These are phyloP conservation scores for Misgurnus anguillicaudatus DNA, from an alignment of 2,113 vertebrate genomes.

Conservation along the genomic window DNA sequence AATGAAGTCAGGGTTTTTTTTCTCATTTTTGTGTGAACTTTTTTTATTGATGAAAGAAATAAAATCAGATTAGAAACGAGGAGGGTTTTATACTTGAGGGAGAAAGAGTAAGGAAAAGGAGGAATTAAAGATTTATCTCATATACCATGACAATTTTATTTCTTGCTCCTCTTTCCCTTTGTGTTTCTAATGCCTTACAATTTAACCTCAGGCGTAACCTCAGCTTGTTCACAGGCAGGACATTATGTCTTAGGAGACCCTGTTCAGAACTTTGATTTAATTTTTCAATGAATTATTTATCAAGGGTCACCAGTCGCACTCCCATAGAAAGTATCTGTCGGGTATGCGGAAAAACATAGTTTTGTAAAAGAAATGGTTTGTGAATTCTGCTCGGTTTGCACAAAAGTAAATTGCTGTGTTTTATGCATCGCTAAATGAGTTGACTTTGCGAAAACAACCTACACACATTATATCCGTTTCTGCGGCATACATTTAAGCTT, in stretches of 20 bases:
- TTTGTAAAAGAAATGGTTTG: neutral
- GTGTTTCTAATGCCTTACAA: neutral
- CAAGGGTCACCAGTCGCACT: neutral
- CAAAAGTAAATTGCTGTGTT: neutral
- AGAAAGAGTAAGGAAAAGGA: neutral
- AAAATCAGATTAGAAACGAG: neutral
- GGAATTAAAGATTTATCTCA: neutral
- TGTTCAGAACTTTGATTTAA: neutral
- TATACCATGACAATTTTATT: neutral
- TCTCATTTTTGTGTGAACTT: too few relatives aligned
- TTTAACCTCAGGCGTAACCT: neutral
- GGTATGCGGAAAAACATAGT: neutral
- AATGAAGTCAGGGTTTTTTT: too few relatives aligned
- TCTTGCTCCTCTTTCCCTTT: neutral
- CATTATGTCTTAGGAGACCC: neutral
- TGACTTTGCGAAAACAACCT: neutral
- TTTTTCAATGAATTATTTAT: neutral
- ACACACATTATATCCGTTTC: neutral
- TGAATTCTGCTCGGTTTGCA: conserved; percentile 5
- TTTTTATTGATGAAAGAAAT: neutral
- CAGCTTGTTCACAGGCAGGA: neutral
- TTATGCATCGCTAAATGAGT: neutral
- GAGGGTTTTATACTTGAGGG: neutral
- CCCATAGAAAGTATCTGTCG: neutral
- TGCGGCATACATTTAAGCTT: neutral